Conservation (phyloP, 2,113 vertebrate genomes). For the cattle (Bos taurus) region ARS-UCD2.0 NC_037337.1:9793501-9794000, state of each 20-base stretch:
- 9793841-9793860: slow-evolving; percentile 53
- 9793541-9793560: neutral
- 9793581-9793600: neutral
- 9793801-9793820: slow-evolving; percentile 32
- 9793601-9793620: neutral
- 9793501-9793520: neutral
- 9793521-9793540: neutral
- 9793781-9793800: neutral
- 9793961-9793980: neutral
- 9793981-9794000: neutral
- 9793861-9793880: slow-evolving; percentile 41
- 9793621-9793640: neutral
- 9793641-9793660: neutral
- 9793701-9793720: neutral
- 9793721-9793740: slow-evolving; percentile 27
- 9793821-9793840: slow-evolving; percentile 27
- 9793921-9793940: neutral
- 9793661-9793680: slow-evolving; percentile 12
- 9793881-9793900: slow-evolving; percentile 21
- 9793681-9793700: neutral
- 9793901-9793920: neutral
- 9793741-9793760: neutral
- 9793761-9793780: neutral
- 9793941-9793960: neutral
- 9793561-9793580: neutral